Percentiles rank a stretch among this genome's conserved stretches.
Conservation (phyloP, 2,113 vertebrate genomes). For the Periophthalmodon schlosseri region DNA sequence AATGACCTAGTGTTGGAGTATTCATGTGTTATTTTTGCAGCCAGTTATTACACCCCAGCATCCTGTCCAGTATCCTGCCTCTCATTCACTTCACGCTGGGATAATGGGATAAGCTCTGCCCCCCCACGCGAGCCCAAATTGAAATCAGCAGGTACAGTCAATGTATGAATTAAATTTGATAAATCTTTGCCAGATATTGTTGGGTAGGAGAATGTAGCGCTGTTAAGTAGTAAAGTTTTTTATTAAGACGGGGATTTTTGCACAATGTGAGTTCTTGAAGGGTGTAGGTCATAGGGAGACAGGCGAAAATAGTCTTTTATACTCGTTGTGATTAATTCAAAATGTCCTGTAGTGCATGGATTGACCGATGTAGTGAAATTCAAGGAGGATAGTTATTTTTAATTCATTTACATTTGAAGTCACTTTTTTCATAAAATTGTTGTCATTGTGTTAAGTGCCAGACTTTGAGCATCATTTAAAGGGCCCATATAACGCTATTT, state of each 20-base stretch:
- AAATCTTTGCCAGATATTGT: constrained; percentile 4
- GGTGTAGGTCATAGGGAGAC: neutral
- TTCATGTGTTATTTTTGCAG: constrained; percentile 6
- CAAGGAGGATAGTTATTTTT: too few species aligned
- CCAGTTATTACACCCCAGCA: neutral
- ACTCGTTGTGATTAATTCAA: neutral
- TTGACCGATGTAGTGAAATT: too few species aligned
- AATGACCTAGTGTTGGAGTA: neutral
- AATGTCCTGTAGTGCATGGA: neutral
- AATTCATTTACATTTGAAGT: too few species aligned
- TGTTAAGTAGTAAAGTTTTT: constrained; percentile 1
- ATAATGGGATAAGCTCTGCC: constrained; percentile 13
- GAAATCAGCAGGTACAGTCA: constrained; percentile 14
- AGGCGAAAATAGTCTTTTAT: neutral
- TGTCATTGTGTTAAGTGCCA: too few species aligned
- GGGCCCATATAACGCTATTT: too few species aligned
- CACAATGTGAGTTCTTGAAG: neutral
- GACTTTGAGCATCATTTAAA: too few species aligned
- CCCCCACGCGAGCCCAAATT: constrained; percentile 9
- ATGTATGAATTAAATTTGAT: constrained; percentile 15
- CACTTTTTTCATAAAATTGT: too few species aligned
- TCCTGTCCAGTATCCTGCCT: constrained; percentile 13
- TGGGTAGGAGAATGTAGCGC: neutral
- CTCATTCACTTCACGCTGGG: constrained; percentile 7
- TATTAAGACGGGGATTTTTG: neutral